Evolutionary conservation across 1,140 invertebrate species (phyloP).

Genomic region (Drusus annulatus): DNA sequence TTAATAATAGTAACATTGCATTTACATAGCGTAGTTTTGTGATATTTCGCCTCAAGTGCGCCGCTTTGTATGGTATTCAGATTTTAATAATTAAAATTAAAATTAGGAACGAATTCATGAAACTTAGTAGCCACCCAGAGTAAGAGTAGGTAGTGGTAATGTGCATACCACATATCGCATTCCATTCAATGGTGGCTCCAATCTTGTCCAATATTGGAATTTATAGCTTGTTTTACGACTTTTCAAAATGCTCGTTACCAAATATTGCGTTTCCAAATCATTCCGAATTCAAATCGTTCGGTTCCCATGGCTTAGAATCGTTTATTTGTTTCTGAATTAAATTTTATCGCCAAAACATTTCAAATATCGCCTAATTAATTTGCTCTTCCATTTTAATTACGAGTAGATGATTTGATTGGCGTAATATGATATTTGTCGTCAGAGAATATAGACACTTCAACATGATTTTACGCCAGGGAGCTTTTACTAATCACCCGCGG

Average conservation of each 20-base stretch:
- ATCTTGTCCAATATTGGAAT: constrained; percentile 23
- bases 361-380: constrained; percentile 40
- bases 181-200: background rate
- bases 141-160: background rate
- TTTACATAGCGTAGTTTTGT: too few relatives aligned
- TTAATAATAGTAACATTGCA: too few relatives aligned
- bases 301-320: constrained; percentile 17
- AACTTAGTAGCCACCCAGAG: too few relatives aligned
- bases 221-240: constrained; percentile 34
- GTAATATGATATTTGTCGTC: constrained; percentile 29
- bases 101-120: too few relatives aligned
- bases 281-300: constrained; percentile 39
- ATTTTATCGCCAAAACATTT: constrained; percentile 34
- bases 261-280: constrained; percentile 38
- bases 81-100: too few relatives aligned
- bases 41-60: too few relatives aligned
- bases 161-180: background rate
- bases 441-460: background rate
- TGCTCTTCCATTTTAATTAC: constrained; percentile 17
- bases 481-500: too few relatives aligned
- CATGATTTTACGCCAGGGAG: too few relatives aligned
- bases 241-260: constrained; percentile 24
- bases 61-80: too few relatives aligned
- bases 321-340: constrained; percentile 31
- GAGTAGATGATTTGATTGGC: constrained; percentile 21